Evolutionary conservation across 2,797 vertebrate species (phyloP).

Genomic region (Ctenosaura bakeri): DNA sequence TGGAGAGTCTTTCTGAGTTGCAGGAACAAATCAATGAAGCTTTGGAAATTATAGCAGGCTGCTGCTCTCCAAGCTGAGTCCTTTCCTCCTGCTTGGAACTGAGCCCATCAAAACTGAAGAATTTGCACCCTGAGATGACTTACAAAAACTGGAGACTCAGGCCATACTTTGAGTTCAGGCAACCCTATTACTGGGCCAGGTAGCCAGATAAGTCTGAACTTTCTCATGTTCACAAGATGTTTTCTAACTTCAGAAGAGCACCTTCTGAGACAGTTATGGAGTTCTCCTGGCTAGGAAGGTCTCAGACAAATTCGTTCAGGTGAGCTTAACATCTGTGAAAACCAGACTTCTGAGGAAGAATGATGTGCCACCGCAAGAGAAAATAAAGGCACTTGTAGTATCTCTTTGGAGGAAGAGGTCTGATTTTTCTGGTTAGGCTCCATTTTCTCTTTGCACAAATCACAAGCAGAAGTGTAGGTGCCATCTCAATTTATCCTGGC

Average conservation of each 20-base stretch:
- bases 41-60: no score
- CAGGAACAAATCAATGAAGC: no score
- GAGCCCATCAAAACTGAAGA: no score
- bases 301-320: accelerated
- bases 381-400: not conserved
- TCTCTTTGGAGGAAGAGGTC: constrained; percentile 1
- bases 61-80: no score
- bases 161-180: no score
- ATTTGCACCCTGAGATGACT: no score
- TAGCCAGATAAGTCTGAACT: not conserved
- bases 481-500: accelerated
- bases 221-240: not conserved
- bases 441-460: accelerated
- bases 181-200: not conserved
- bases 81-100: no score
- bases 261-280: not conserved
- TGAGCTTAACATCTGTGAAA: not conserved
- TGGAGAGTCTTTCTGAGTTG: no score
- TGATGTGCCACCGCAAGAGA: not conserved
- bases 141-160: no score
- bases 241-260: not conserved
- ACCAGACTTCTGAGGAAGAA: not conserved
- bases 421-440: constrained; percentile 7
- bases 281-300: not conserved
- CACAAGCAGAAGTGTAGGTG: not conserved